Conservation (phyloP, 1,140 invertebrate genomes). For the Neodiprion lecontei region DNA sequence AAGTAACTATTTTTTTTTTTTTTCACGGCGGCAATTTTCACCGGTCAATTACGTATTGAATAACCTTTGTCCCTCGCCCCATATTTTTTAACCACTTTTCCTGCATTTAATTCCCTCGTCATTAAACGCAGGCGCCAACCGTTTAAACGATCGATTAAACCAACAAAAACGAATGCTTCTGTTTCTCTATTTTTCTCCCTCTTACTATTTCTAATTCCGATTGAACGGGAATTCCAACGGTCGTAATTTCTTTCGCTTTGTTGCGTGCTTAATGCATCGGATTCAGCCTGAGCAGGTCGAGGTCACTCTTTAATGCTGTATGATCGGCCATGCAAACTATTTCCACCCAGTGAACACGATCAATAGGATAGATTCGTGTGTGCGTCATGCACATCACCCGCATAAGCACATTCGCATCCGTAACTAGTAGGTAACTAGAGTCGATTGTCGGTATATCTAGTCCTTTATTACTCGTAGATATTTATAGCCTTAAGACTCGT, state of each 20-base stretch:
- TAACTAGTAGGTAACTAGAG: no score
- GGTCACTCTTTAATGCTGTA: conserved; percentile 37
- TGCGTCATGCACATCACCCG: conserved; percentile 26
- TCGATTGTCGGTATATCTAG: no score
- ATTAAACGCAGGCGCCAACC: no score
- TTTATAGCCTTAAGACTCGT: neutral
- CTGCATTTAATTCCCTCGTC: no score
- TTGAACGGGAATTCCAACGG: no score
- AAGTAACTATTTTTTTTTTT: no score
- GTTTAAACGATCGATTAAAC: neutral
- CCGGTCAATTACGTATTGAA: no score
- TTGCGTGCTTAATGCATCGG: neutral
- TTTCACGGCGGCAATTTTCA: no score
- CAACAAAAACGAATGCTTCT: neutral
- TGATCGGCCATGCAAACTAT: conserved; percentile 39
- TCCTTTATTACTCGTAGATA: no score
- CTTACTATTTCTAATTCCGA: neutral
- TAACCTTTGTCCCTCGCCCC: no score
- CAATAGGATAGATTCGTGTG: conserved; percentile 32
- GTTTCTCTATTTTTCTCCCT: neutral
- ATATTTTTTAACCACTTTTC: no score
- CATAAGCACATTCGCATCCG: conserved; percentile 16
- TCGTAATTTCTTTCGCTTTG: neutral
- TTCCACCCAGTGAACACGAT: conserved; percentile 39
- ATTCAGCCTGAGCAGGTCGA: conserved; percentile 25